Base-by-base conservation (phyloP, 2,888 invertebrate genomes). In the Cantharis nigra region DNA sequence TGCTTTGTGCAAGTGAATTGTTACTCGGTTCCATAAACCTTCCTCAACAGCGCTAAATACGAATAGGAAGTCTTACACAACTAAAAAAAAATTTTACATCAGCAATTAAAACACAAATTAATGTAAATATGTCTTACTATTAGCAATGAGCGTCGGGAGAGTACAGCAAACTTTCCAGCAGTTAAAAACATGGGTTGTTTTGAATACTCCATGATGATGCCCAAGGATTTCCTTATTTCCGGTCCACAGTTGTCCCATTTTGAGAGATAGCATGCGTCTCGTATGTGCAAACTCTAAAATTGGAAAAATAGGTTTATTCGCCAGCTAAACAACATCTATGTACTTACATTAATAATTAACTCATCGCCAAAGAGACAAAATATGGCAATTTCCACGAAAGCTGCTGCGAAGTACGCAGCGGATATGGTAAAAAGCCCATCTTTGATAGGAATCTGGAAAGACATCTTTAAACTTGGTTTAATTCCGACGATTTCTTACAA, bases 351-450 rank as follows among this genome's bases (percentile, higher is more conserved):
- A 26, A 63, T 28, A 7, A 63, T 63, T 28, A 71, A 11, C 3
- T 71, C 71, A 23, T 71, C 71, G 14, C 71, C 71, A 11, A 63
- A 71, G 1, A 71, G 20, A 2, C 71, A 71, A 28, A 63, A 71
- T 2, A 71, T 26, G 16, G 63, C 63, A 10, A 71, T 71, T 63
- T 71, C 71, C n/a, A 62, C 63, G 18, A 71, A 63, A 0, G 71
- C 71, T 23, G 71, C 71, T 63, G 28, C 71, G 63, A 71, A 71
- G 26, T 71, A 71, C 11, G 71, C 63, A 16, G 26, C 23, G 0
- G 26, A 23, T 11, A 26, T 26, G 2, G 16, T 28, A 28, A 71
- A 71, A 3, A 71, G 16, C 0, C 62, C n/a, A 71, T 71, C 23
- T 14, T n/a, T 14, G n/a, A 63, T 26, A 9, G 71, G 71, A 9